phyloP scores from a whole-genome alignment of 2,797 vertebrate species.

The Chelmon rostratus region DNA sequence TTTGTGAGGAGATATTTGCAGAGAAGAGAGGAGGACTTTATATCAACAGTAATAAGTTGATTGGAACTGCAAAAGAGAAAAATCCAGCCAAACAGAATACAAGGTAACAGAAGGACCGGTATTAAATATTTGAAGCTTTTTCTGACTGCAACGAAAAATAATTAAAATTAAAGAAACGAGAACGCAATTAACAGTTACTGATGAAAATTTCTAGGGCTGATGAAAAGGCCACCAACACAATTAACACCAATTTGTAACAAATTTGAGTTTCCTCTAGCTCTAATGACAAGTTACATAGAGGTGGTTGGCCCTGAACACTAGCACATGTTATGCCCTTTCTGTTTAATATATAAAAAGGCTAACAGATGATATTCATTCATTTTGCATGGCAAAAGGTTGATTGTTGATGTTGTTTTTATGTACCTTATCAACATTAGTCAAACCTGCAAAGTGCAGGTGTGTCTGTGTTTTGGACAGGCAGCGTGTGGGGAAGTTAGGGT shows the following conservation, averaged over 20 bases:
- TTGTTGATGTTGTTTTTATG: neutral
- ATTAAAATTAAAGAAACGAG: conserved; percentile 35
- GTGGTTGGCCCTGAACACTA: neutral
- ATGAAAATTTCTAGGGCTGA: conserved; percentile 10
- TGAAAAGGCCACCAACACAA: conserved; percentile 44
- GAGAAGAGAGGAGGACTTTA: neutral
- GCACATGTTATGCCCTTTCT: neutral
- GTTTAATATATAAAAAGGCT: neutral
- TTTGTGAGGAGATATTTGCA: neutral
- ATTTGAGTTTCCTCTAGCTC: conserved; percentile 8
- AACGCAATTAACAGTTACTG: conserved; percentile 40
- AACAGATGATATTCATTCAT: neutral
- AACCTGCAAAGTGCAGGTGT: neutral
- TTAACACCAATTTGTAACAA: conserved; percentile 40
- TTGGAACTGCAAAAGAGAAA: neutral
- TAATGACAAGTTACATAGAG: neutral
- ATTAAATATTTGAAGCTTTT: conserved; percentile 9
- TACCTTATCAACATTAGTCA: neutral
- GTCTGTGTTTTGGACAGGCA: neutral
- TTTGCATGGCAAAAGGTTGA: neutral
- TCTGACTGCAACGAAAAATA: conserved; percentile 47
- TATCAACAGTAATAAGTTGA: neutral
- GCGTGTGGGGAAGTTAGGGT: neutral
- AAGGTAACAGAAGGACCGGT: neutral
- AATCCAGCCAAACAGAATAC: neutral